A percentile compares a stretch with the other conserved stretches of the same genome.
These are phyloP conservation scores for Pterostichus madidus DNA, from an alignment of 2,888 invertebrate genomes.

Conservation along the genomic window DNA sequence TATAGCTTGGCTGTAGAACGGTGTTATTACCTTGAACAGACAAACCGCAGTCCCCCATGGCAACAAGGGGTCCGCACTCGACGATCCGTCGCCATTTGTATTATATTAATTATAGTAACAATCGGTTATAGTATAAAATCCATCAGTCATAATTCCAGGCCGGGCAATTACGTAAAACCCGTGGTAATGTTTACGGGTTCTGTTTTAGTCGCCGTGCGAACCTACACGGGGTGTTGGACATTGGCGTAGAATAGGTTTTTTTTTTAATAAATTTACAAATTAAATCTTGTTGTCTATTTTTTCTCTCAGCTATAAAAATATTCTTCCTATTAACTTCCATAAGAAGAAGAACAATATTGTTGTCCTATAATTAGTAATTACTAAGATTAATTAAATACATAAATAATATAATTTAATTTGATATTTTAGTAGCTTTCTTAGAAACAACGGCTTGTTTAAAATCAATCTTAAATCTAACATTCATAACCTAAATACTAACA, in stretches of 20 bases:
- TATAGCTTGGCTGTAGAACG: neutral
- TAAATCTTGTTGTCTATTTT: too few relatives aligned
- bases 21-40: slow-evolving; percentile 49
- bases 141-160: slow-evolving; percentile 49
- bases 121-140: slow-evolving; percentile 39
- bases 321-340: too few relatives aligned
- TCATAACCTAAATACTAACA: too few relatives aligned
- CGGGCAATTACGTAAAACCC: slow-evolving; percentile 17
- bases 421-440: too few relatives aligned
- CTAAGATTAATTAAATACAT: too few relatives aligned
- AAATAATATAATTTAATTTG: too few relatives aligned
- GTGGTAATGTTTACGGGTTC: slow-evolving; percentile 30
- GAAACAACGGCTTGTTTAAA: too few relatives aligned
- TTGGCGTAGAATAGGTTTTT: neutral
- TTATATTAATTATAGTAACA: slow-evolving; percentile 56
- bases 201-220: slow-evolving; percentile 28
- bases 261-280: neutral
- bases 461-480: too few relatives aligned
- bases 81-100: slow-evolving; percentile 47
- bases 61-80: slow-evolving; percentile 4
- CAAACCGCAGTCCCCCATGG: slow-evolving; percentile 52
- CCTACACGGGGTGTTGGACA: neutral
- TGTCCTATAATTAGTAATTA: too few relatives aligned
- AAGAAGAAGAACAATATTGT: too few relatives aligned
- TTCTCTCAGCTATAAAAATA: too few relatives aligned